phyloP scores from a whole-genome alignment of 1,140 invertebrate genomes.

The Nasonia giraulti region DNA sequence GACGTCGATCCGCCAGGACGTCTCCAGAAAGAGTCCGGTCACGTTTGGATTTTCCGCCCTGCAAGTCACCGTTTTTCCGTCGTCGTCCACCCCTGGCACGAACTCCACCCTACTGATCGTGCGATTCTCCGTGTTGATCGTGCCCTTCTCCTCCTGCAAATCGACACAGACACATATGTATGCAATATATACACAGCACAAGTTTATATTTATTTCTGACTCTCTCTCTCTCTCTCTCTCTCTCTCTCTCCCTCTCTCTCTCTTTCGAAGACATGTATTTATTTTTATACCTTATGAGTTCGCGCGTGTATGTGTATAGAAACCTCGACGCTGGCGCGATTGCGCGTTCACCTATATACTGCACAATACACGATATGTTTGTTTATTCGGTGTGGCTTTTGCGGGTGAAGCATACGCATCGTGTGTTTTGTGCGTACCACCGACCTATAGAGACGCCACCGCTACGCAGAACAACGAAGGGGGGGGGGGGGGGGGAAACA shows the following conservation, averaged over 20 bases:
- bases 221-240: no score
- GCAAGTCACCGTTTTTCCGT: conserved; percentile 82
- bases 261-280: neutral
- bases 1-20: conserved; percentile 89
- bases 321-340: neutral
- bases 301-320: neutral
- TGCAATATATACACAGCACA: neutral
- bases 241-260: no score
- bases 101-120: conserved; percentile 89
- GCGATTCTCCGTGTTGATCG: conserved; percentile 79
- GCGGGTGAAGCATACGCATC: no score
- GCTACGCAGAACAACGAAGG: no score
- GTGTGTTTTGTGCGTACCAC: no score
- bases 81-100: conserved; percentile 81
- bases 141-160: conserved; percentile 81
- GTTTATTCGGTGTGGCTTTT: no score
- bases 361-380: no score
- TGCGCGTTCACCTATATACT: no score
- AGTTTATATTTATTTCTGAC: neutral
- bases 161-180: conserved; percentile 35
- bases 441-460: no score
- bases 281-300: neutral
- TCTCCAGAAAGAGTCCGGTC: conserved; percentile 85
- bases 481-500: no score
- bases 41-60: conserved; percentile 88